A percentile compares a stretch with the other conserved stretches of the same genome.
Conservation (phyloP, 1,140 invertebrate species). For the Tetramorium alpestre region DNA sequence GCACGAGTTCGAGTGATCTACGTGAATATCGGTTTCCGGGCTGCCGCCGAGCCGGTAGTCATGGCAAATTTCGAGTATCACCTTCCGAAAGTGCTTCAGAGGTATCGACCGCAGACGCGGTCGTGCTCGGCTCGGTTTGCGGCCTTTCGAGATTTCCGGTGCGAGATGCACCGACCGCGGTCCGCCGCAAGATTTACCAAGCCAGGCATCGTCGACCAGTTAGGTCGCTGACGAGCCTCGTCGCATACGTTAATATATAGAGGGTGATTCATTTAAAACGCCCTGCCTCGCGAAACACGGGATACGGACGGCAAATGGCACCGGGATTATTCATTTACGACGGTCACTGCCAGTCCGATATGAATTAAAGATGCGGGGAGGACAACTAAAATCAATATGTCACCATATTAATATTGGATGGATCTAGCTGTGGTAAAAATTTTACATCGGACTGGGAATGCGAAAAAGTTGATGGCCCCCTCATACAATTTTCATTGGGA, state of each 20-base stretch:
- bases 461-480: background rate
- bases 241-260: constrained; percentile 43
- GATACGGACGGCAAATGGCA: background rate
- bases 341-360: background rate
- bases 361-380: background rate
- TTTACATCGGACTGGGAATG: background rate
- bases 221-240: constrained; percentile 4
- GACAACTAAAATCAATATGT: background rate
- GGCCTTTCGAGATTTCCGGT: constrained; percentile 46
- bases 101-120: constrained; percentile 32
- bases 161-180: constrained; percentile 3
- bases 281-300: background rate
- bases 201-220: background rate
- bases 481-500: constrained; percentile 7
- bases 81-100: constrained; percentile 25
- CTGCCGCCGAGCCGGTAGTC: background rate
- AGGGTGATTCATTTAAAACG: constrained; percentile 22
- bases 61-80: constrained; percentile 34
- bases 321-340: constrained; percentile 25
- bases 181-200: constrained; percentile 50
- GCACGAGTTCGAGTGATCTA: constrained; percentile 3
- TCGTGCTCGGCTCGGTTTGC: background rate
- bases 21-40: constrained; percentile 41
- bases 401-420: constrained; percentile 1
- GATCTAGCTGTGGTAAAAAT: background rate